These are phyloP conservation scores for Centropyge bicolor DNA, from an alignment of 2,797 vertebrate genomes.

Conservation along the genomic window DNA sequence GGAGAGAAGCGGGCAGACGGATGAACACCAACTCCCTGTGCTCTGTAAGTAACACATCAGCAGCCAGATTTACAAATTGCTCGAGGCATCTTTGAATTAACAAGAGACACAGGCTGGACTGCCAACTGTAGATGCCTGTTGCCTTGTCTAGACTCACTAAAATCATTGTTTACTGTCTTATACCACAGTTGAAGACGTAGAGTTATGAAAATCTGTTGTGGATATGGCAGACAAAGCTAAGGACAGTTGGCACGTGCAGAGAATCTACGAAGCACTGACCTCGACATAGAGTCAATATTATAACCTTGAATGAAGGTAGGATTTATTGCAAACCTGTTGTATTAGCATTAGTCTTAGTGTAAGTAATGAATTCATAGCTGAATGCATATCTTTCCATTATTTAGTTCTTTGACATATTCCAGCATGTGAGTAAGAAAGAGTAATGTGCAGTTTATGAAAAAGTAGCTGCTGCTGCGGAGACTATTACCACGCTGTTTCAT, in stretches of 20 bases:
- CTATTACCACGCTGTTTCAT: conserved; percentile 30
- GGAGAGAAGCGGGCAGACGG: conserved; percentile 30
- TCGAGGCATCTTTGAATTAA: conserved; percentile 51
- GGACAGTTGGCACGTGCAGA: neutral
- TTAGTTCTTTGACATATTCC: conserved; percentile 2
- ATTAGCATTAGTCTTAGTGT: neutral
- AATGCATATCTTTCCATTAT: conserved; percentile 11
- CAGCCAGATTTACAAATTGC: conserved; percentile 50
- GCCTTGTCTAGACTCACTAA: conserved; percentile 39
- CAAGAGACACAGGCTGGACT: conserved; percentile 38
- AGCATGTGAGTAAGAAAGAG: conserved; percentile 9
- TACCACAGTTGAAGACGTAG: neutral
- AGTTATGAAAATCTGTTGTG: neutral
- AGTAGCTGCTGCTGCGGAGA: conserved; percentile 10
- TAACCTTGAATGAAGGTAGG: neutral
- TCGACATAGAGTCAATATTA: neutral
- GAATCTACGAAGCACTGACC: neutral
- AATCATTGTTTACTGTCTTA: conserved; percentile 41
- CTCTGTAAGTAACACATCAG: conserved; percentile 34
- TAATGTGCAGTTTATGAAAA: conserved; percentile 56
- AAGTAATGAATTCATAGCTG: conserved; percentile 14
- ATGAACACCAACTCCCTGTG: conserved; percentile 43
- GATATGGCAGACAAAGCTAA: conserved; percentile 3
- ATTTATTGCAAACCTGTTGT: neutral
- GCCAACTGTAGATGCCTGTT: conserved; percentile 47